These are phyloP conservation scores for Linepithema humile DNA, from an alignment of 1,140 invertebrate genomes.

Conservation along the genomic window DNA sequence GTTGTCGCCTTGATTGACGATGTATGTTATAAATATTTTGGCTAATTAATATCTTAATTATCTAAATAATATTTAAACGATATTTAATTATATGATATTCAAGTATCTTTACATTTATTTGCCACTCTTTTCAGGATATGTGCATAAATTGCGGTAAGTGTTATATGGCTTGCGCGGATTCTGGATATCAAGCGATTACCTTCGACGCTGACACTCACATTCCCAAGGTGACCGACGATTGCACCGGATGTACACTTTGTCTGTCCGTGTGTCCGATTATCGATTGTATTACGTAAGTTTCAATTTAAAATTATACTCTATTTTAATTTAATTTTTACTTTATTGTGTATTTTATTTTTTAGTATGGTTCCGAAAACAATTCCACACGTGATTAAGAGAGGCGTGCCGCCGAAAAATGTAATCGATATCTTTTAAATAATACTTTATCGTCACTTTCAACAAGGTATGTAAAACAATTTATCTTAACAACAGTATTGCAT, in stretches of 20 bases:
- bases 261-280: conserved; percentile 99
- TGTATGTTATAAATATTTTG: conserved; percentile 87
- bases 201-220: conserved; percentile 97
- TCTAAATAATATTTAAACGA: neutral
- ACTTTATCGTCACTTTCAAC: no score
- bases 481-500: neutral
- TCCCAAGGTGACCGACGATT: conserved; percentile 96
- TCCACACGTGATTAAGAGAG: conserved; percentile 92
- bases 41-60: conserved; percentile 5
- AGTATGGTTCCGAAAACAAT: conserved; percentile 93
- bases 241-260: conserved; percentile 98
- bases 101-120: neutral
- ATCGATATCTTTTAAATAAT: neutral
- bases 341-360: conserved; percentile 65
- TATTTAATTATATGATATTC: neutral
- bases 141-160: conserved; percentile 99
- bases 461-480: no score
- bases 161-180: conserved; percentile 99
- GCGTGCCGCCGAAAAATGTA: conserved; percentile 78
- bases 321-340: neutral
- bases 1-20: conserved; percentile 98
- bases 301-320: neutral
- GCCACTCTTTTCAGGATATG: conserved; percentile 92
- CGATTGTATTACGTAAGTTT: conserved; percentile 96
- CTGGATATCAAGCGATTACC: conserved; percentile 98